Conservation (phyloP, 2,888 invertebrate genomes). For the Limulus polyphemus region DNA sequence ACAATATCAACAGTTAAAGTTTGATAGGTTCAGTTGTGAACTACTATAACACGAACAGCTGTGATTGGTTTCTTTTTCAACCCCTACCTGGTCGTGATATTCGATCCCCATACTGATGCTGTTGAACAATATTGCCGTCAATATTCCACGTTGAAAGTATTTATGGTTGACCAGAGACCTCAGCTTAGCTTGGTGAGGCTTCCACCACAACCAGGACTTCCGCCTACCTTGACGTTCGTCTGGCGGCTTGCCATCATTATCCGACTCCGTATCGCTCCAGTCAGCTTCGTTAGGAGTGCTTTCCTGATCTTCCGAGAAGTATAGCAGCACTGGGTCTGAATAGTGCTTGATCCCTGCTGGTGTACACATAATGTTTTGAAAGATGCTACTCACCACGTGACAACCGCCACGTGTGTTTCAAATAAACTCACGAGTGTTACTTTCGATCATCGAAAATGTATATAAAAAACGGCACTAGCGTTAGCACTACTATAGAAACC, state of each 20-base stretch:
- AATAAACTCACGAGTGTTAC: too few relatives aligned
- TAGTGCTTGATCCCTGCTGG: slow-evolving; percentile 24
- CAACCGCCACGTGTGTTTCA: too few relatives aligned
- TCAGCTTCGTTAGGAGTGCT: slow-evolving; percentile 11
- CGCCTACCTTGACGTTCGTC: slow-evolving; percentile 1
- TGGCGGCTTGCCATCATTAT: background rate
- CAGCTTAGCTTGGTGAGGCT: slow-evolving; percentile 7
- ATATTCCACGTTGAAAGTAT: slow-evolving; percentile 89
- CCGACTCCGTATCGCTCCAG: slow-evolving; percentile 12
- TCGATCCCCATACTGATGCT: slow-evolving; percentile 99
- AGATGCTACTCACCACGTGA: too few relatives aligned
- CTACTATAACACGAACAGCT: too few relatives aligned
- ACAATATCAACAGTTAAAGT: too few relatives aligned
- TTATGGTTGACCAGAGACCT: slow-evolving; percentile 34
- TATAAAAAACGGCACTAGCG: too few relatives aligned
- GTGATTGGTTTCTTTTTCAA: too few relatives aligned
- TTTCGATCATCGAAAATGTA: too few relatives aligned
- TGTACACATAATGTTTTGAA: too few relatives aligned
- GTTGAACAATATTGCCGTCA: slow-evolving; percentile 92
- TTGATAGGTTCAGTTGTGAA: too few relatives aligned
- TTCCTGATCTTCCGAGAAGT: slow-evolving; percentile 18
- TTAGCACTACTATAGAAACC: too few relatives aligned
- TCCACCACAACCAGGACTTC: slow-evolving; percentile 14
- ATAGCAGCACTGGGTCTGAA: slow-evolving; percentile 28
- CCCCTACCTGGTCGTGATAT: slow-evolving; percentile 65